Evolutionary conservation across 1,140 invertebrate species (phyloP).

Genomic region (Caenorhabditis inopinata): DNA sequence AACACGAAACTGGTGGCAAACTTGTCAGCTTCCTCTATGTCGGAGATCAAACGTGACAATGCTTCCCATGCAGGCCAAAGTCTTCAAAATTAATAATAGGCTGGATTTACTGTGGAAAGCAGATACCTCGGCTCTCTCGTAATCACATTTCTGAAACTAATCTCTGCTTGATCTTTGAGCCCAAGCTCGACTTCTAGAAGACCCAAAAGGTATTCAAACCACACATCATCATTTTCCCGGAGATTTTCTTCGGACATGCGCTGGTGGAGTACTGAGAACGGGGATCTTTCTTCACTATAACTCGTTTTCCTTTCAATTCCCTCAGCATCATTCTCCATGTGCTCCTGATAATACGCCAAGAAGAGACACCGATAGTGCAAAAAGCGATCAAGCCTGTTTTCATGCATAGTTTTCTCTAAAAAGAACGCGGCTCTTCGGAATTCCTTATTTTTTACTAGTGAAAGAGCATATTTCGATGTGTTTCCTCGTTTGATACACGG

Average conservation of each 20-base stretch:
- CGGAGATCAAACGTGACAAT: not conserved
- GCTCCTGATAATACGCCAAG: not conserved
- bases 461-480: not conserved
- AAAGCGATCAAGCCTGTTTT: not conserved
- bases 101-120: too few relatives aligned
- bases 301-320: conserved; percentile 14
- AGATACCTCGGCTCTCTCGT: not conserved
- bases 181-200: not conserved
- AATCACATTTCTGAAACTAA: not conserved
- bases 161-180: not conserved
- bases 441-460: not conserved
- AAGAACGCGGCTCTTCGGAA: not conserved
- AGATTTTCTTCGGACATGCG: not conserved
- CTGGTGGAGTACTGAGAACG: not conserved
- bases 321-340: conserved; percentile 26
- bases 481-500: not conserved
- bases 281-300: not conserved
- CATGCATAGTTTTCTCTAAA: not conserved
- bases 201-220: not conserved
- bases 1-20: not conserved
- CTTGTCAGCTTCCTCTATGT: conserved; percentile 25
- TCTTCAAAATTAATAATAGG: too few relatives aligned
- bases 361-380: not conserved
- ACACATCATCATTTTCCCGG: not conserved
- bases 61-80: conserved; percentile 46